Evolutionary conservation across 2,797 vertebrate genomes (phyloP).

Genomic region (Mus spretus): DNA sequence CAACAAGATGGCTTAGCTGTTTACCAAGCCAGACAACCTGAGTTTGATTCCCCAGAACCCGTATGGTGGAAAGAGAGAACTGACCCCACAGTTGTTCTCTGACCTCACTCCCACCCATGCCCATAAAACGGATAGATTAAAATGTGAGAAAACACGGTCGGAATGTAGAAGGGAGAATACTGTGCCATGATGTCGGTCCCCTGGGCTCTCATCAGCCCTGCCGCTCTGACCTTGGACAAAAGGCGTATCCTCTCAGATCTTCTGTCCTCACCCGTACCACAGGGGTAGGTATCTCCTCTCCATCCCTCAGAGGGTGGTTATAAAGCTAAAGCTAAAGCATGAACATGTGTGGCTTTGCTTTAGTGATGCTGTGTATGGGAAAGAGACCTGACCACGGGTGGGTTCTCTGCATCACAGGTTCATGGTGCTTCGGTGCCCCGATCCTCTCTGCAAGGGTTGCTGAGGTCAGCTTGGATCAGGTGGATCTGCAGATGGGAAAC

Average conservation of each 20-base stretch:
- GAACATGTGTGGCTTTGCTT: not conserved
- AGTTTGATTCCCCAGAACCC: not conserved
- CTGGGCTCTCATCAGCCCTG: not conserved
- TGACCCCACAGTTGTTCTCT: not conserved
- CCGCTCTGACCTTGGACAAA: slow-evolving; percentile 2
- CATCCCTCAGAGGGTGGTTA: not conserved
- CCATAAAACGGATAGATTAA: not conserved
- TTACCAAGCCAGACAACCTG: not conserved
- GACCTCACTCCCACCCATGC: not conserved
- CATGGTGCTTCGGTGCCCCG: not conserved
- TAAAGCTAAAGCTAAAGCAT: slow-evolving; percentile 20
- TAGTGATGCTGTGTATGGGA: not conserved
- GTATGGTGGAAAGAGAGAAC: not conserved
- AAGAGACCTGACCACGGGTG: not conserved
- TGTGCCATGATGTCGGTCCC: not conserved
- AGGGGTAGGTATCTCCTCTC: not conserved
- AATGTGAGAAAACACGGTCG: not conserved
- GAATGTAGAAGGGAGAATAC: not conserved
- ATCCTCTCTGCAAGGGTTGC: not conserved
- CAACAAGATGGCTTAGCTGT: no score
- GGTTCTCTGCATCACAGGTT: not conserved
- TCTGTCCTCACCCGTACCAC: not conserved
- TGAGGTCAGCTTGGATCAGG: not conserved
- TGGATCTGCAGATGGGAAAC: slow-evolving; percentile 13
- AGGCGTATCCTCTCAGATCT: not conserved